phyloP scores from a whole-genome alignment of 2,113 vertebrate genomes.

The Tautogolabrus adspersus region DNA sequence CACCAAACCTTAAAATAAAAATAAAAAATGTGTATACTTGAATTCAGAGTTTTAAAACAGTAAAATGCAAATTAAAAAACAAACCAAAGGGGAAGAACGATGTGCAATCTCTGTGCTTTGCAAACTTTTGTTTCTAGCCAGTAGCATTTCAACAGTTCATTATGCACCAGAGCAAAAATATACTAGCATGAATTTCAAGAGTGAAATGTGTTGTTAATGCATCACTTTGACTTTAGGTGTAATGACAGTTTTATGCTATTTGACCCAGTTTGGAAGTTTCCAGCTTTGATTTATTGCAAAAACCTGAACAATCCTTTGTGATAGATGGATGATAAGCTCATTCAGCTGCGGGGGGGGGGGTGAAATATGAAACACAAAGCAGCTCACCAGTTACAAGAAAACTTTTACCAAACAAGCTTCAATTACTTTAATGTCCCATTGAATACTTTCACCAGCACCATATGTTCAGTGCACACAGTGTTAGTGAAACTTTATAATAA shows the following conservation, averaged over 20 bases:
- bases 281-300: conserved; percentile 38
- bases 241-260: conserved; percentile 39
- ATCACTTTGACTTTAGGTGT: conserved; percentile 24
- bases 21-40: too few relatives aligned
- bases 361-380: conserved; percentile 35
- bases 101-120: background rate
- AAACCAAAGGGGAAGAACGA: too few relatives aligned
- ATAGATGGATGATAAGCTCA: conserved; percentile 33
- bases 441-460: background rate
- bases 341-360: conserved; percentile 4
- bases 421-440: background rate
- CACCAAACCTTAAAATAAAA: too few relatives aligned
- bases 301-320: background rate
- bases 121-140: background rate
- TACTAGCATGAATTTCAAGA: background rate
- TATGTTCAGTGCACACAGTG: background rate
- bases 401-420: conserved; percentile 9
- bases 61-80: too few relatives aligned
- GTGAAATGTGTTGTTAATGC: conserved; percentile 18
- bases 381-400: conserved; percentile 2
- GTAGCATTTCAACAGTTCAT: background rate
- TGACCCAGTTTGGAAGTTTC: conserved; percentile 20
- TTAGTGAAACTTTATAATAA: background rate
- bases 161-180: background rate
- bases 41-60: background rate